A percentile compares a stretch with the other conserved stretches of the same genome.
These are phyloP conservation scores for Pterocles gutturalis DNA, from an alignment of 2,113 vertebrate genomes.

Conservation along the genomic window DNA sequence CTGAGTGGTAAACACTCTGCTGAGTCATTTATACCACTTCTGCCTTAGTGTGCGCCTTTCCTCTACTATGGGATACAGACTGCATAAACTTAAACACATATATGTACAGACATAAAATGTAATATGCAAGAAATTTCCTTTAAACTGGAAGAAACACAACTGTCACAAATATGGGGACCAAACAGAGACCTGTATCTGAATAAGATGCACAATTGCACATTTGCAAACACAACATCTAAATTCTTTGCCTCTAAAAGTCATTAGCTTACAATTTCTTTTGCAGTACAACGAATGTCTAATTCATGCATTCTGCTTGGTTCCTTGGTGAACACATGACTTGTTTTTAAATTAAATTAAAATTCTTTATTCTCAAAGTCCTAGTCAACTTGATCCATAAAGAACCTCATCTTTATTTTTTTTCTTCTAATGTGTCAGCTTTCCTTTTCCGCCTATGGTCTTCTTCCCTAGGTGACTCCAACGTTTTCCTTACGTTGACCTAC, in stretches of 20 bases:
- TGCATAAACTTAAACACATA: not conserved
- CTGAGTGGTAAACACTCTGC: not conserved
- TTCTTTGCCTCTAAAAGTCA: not conserved
- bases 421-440: not conserved
- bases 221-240: not conserved
- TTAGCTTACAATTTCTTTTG: not conserved
- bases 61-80: not conserved
- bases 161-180: rapidly evolving
- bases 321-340: not conserved
- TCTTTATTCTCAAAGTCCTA: not conserved
- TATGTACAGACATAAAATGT: not conserved
- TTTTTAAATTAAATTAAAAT: not conserved
- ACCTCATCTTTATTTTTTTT: not conserved
- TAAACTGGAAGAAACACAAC: not conserved
- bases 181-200: not conserved
- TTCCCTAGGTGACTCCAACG: not conserved
- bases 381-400: not conserved
- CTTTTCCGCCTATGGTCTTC: not conserved
- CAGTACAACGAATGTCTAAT: not conserved
- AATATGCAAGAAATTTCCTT: not conserved
- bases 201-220: not conserved
- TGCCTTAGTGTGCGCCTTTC: not conserved
- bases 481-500: not conserved
- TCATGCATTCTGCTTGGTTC: not conserved
- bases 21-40: not conserved